These are phyloP conservation scores for Chiloscyllium plagiosum DNA, from an alignment of 2,113 vertebrate genomes.

Conservation along the genomic window DNA sequence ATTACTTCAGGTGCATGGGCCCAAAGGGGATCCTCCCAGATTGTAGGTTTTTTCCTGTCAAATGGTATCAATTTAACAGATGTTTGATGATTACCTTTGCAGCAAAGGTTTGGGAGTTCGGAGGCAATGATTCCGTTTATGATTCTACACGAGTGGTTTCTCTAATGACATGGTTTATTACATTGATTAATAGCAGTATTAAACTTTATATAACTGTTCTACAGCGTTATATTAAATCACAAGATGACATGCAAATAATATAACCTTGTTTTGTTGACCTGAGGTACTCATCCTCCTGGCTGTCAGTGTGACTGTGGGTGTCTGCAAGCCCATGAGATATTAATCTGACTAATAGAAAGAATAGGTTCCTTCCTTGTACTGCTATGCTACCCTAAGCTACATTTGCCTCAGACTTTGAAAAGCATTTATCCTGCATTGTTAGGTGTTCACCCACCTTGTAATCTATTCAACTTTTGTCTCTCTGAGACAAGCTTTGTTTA, in stretches of 20 bases:
- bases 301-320: neutral
- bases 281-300: neutral
- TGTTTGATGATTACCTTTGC: neutral
- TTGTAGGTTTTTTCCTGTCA: neutral
- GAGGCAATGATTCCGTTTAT: neutral
- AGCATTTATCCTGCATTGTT: neutral
- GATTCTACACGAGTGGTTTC: neutral
- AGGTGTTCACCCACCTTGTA: neutral
- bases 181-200: neutral
- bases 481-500: neutral
- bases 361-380: neutral
- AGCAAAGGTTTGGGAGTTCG: neutral
- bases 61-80: neutral
- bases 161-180: neutral
- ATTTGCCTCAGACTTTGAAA: neutral
- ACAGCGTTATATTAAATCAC: neutral
- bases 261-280: neutral
- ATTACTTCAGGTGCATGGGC: neutral
- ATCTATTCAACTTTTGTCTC: neutral
- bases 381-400: neutral
- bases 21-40: neutral
- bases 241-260: neutral
- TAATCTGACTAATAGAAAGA: neutral
- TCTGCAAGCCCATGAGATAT: neutral
- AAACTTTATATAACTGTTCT: neutral